Conservation (phyloP, 2,797 vertebrate species). For the Varecia variegata region DNA sequence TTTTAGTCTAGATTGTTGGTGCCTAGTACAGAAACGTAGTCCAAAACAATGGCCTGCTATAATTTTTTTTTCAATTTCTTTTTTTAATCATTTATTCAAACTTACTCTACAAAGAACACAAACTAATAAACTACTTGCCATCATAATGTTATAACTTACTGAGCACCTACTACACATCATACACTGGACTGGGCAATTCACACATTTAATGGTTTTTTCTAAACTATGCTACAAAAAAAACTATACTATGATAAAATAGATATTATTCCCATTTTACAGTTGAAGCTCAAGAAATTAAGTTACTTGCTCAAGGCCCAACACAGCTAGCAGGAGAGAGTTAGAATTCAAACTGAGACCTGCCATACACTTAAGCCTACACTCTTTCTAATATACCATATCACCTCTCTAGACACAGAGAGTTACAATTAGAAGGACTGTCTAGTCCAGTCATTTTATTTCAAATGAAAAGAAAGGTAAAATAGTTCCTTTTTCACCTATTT, state of each 20-base stretch:
- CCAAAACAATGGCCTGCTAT: not conserved
- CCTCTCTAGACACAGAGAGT: not conserved
- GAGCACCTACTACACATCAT: not conserved
- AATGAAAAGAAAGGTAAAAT: constrained; percentile 11
- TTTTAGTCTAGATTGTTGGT: not conserved
- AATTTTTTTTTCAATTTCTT: not conserved
- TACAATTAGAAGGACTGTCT: not conserved
- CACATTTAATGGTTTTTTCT: not conserved
- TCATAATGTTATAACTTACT: not conserved
- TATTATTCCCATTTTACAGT: not conserved
- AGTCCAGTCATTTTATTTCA: not conserved
- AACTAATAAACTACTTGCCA: not conserved
- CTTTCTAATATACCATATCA: not conserved
- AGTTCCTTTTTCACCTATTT: not conserved
- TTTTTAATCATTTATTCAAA: constrained; percentile 1
- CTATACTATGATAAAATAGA: not conserved
- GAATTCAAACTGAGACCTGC: not conserved
- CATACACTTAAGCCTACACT: not conserved
- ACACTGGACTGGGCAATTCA: not conserved
- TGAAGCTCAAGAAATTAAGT: not conserved
- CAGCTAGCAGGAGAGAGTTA: not conserved
- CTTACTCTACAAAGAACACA: not conserved
- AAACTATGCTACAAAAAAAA: not conserved
- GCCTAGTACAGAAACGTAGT: not conserved
- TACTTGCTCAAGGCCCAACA: not conserved